A percentile compares a stretch with the other conserved stretches of the same genome.
phyloP scores from a whole-genome alignment of 2,888 invertebrate species.

The Dyspetes luteomarginatus region DNA sequence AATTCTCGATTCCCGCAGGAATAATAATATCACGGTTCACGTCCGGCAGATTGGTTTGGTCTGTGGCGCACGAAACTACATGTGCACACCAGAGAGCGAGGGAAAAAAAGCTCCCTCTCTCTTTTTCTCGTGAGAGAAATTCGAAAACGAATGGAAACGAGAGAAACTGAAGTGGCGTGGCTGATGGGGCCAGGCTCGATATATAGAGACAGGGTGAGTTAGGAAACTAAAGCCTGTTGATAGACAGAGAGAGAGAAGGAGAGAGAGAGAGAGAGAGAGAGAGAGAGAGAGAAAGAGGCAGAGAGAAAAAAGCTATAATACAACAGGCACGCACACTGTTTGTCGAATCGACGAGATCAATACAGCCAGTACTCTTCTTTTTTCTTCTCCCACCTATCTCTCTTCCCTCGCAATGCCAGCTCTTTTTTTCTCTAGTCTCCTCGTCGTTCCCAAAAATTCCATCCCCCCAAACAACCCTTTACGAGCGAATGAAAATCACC shows the following conservation, averaged over 20 bases:
- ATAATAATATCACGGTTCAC: slow-evolving; percentile 70
- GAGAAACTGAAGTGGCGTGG: slow-evolving; percentile 38
- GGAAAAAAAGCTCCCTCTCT: no score
- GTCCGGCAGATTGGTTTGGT: slow-evolving; percentile 60
- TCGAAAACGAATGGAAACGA: slow-evolving; percentile 46
- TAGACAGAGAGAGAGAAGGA: slow-evolving; percentile 59
- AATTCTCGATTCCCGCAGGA: slow-evolving; percentile 60
- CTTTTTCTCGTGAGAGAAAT: not conserved
- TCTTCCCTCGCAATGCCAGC: slow-evolving; percentile 44
- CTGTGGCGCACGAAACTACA: slow-evolving; percentile 40
- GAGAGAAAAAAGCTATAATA: slow-evolving; percentile 35
- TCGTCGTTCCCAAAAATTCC: not conserved
- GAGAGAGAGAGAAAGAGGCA: slow-evolving; percentile 31
- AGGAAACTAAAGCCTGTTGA: slow-evolving; percentile 56
- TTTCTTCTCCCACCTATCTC: slow-evolving; percentile 66
- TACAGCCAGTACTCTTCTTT: slow-evolving; percentile 75
- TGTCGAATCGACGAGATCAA: slow-evolving; percentile 82
- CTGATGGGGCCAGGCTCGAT: slow-evolving; percentile 44
- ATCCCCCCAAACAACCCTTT: slow-evolving; percentile 11
- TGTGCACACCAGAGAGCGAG: slow-evolving; percentile 49
- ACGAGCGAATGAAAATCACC: not conserved
- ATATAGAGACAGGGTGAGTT: slow-evolving; percentile 49
- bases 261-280: slow-evolving; percentile 42
- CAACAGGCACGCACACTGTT: slow-evolving; percentile 78
- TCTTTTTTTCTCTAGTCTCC: slow-evolving; percentile 5